Base-by-base conservation (phyloP, 2,113 vertebrate species). In the Neolamprologus brichardi region DNA sequence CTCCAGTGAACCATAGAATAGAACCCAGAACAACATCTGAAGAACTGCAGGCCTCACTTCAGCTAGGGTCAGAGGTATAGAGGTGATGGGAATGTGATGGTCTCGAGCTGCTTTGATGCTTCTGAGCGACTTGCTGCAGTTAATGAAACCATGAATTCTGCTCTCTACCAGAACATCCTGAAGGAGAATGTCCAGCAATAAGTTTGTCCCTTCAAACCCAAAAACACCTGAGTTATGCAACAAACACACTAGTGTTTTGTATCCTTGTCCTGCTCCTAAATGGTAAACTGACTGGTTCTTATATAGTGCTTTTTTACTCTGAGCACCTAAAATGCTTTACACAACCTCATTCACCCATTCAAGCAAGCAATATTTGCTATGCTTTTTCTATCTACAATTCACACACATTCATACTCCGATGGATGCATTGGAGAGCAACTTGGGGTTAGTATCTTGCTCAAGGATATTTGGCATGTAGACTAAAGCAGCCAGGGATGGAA, bases 81-180 rank as follows among this genome's bases (percentile, higher is more conserved):
- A 64, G 32, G 60, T 64, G 32, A 62, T 62, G 17, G 58, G 58
- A 64, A 37, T 67, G 62, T 14, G 62, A 39, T 39, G 11, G 18
- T 67, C 4, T 67, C 7, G 4, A 2, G 34, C 62, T 67, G 34
- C 34, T 39, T 67, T 39, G 62, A 20, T 39, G 32, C 62, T 67
- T 67, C 11, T 20, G 34, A 20, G 6, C 6, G 0, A 67, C 60
- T 67, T 67, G 60, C 32, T 0, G 0, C 0, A 37, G 11, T 2
- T 37, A 13, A 8, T 67, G 60, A 11, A 39, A 20, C 62, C 34
- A 67, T 67, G 62, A 20, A 39, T 67, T 20, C 62, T 67, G 62
- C 62, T 39, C 32, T 67, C 6, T 3, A 39, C 32, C 62, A 67
- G 2, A 67, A 67, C 18, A 67, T 67, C 62, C 62, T 2, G 62